Percentiles rank a stretch among this genome's conserved stretches.
These are phyloP conservation scores for Coreoperca whiteheadi DNA, from an alignment of 2,113 vertebrate species.

Conservation along the genomic window DNA sequence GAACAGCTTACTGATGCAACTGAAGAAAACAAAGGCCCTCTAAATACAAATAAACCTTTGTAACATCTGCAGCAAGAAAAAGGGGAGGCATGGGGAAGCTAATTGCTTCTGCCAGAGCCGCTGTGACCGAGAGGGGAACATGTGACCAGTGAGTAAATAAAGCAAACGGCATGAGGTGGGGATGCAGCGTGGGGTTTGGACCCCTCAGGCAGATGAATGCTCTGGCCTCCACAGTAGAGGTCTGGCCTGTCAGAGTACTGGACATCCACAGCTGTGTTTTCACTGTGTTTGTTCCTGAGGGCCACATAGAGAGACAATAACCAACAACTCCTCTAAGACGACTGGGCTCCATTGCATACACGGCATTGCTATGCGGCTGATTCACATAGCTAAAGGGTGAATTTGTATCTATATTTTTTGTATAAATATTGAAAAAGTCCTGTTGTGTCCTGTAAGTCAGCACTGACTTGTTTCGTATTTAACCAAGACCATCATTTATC, in stretches of 20 bases:
- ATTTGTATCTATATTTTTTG: background rate
- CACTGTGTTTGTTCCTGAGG: constrained; percentile 72
- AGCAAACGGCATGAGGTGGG: constrained; percentile 60
- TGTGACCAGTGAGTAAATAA: constrained; percentile 74
- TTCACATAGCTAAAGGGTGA: background rate
- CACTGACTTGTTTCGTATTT: too few species aligned
- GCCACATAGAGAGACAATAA: constrained; percentile 62
- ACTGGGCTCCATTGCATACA: background rate
- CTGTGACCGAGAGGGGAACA: constrained; percentile 50
- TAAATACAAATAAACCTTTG: constrained; percentile 74
- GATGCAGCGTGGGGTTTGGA: constrained; percentile 52
- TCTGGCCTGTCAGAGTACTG: constrained; percentile 43
- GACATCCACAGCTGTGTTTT: constrained; percentile 84
- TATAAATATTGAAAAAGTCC: background rate
- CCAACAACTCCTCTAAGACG: constrained; percentile 22
- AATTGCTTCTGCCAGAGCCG: constrained; percentile 63
- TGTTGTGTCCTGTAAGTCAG: too few species aligned
- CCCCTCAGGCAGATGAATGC: constrained; percentile 65
- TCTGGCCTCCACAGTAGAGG: constrained; percentile 58
- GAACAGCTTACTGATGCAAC: constrained; percentile 73
- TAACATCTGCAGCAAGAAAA: constrained; percentile 66
- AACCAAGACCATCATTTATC: too few species aligned
- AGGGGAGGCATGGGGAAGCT: constrained; percentile 44
- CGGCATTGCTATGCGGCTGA: background rate
- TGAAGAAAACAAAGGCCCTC: constrained; percentile 71